Percentiles rank a stretch among this genome's conserved stretches.
Conservation (phyloP, 2,797 vertebrate species). For the Pseudomugil gertrudae region DNA sequence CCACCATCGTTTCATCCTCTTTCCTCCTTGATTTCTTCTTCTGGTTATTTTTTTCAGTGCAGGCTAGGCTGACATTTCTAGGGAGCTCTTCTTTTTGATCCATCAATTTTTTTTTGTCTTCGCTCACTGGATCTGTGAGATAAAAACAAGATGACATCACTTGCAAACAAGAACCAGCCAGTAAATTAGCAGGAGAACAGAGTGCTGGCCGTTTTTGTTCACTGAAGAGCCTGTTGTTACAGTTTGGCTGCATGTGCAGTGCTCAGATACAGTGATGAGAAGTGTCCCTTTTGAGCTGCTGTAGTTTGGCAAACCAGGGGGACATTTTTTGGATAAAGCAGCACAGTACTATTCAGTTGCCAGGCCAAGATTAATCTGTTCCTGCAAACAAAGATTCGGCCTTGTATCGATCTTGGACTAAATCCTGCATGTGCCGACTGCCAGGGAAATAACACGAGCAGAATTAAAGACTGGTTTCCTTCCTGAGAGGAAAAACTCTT, state of each 20-base stretch:
- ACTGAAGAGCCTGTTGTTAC: slow-evolving; percentile 36
- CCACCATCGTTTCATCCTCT: background rate
- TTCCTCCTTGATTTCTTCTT: slow-evolving; percentile 8
- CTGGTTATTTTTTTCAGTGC: slow-evolving; percentile 1
- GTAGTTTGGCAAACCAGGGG: slow-evolving; percentile 31
- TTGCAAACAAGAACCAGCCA: slow-evolving; percentile 18
- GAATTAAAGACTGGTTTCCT: slow-evolving; percentile 48
- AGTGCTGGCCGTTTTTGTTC: slow-evolving; percentile 43
- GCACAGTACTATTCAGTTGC: slow-evolving; percentile 27
- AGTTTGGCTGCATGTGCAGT: slow-evolving; percentile 35
- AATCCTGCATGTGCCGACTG: slow-evolving; percentile 31
- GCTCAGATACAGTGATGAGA: slow-evolving; percentile 6
- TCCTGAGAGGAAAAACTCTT: slow-evolving; percentile 37
- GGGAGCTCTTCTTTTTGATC: slow-evolving; percentile 6
- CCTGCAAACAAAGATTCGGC: slow-evolving; percentile 35
- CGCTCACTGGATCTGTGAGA: slow-evolving; percentile 22
- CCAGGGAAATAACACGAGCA: slow-evolving; percentile 39
- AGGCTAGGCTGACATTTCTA: slow-evolving; percentile 33
- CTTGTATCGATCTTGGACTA: slow-evolving; percentile 61
- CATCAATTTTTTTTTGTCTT: slow-evolving; percentile 19
- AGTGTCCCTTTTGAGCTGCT: slow-evolving; percentile 28
- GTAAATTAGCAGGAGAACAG: slow-evolving; percentile 21
- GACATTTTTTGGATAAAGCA: slow-evolving; percentile 17
- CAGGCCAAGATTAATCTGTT: slow-evolving; percentile 49
- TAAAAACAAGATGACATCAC: slow-evolving; percentile 34